A percentile compares a stretch with the other conserved stretches of the same genome.
Conservation (phyloP, 2,113 vertebrate genomes). For the Pterocles burchelli region DNA sequence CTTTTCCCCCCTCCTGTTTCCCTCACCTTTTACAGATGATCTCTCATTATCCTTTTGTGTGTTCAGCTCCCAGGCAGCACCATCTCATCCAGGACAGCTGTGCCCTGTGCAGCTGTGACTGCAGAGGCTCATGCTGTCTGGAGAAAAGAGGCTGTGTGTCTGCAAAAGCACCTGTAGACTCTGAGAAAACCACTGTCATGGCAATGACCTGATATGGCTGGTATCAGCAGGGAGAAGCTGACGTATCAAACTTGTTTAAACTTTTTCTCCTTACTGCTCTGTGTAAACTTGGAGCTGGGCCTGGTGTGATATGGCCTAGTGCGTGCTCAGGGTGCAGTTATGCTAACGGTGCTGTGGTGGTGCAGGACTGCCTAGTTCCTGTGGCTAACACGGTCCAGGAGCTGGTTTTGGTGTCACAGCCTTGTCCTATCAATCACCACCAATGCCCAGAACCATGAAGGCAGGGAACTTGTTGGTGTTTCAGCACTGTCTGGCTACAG, state of each 20-base stretch:
- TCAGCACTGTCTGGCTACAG: accelerated
- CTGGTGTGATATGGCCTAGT: neutral
- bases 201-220: neutral
- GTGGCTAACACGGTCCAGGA: neutral
- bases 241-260: neutral
- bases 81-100: neutral
- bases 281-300: neutral
- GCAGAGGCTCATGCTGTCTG: neutral
- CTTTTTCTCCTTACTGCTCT: neutral
- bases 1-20: neutral
- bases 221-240: neutral
- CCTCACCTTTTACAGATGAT: neutral
- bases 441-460: neutral
- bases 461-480: neutral
- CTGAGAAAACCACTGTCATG: neutral
- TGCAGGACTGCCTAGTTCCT: neutral
- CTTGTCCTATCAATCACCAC: neutral
- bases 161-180: neutral
- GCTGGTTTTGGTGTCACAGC: neutral
- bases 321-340: neutral
- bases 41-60: neutral
- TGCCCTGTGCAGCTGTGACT: neutral
- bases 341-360: neutral
- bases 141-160: neutral
- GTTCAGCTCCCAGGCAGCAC: neutral